Base-by-base conservation (phyloP, 2,888 invertebrate genomes). In the Margaritifera margaritifera region DNA sequence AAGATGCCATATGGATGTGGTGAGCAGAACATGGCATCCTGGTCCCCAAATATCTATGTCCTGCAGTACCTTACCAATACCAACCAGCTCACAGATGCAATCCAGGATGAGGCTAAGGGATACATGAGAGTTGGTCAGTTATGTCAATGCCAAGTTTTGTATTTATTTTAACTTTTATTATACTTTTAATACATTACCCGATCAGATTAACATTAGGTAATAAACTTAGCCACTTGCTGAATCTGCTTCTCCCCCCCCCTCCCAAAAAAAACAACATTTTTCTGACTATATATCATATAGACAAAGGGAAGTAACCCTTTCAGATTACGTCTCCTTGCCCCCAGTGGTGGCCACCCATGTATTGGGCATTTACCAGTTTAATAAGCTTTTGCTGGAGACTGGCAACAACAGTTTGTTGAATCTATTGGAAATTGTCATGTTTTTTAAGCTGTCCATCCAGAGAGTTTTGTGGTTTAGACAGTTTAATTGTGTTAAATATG, bases 11-110 rank as follows among this genome's bases (percentile, higher is more conserved):
- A 93, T 61, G 95, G 95, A 1, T 95, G 95, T 85, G 95, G 95
- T 0, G 95, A 95, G 84, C 95, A 95, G 91, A 94, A 94, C 87
- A 94, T 95, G 94, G 93, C 94, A 6, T 92, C 93, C 0, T 92
- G 95, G 71, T 94, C 94, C 0, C 94, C 94, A 1, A 95, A 94
- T 87, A 91, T 95, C 55, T 92, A 93, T 71, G 93, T 94, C 0
- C 88, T 94, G 55, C 89, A 91, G 59, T 94, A 94, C 79, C 89
- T 94, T 62, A 92, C 89, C 82, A 91, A 87, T 60, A 88, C 93
- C 75, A 82, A 91, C 64, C 88, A 92, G 85, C 81, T 92, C 84
- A 90, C 92, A 81, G 77, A 92, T 74, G 86, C 92, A 80, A 90
- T 94, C 83, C 92, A 91, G 74, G 88, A 90, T 31, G 90, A 90